Base-by-base conservation (phyloP, 2,797 vertebrate species). In the Tapera naevia region DNA sequence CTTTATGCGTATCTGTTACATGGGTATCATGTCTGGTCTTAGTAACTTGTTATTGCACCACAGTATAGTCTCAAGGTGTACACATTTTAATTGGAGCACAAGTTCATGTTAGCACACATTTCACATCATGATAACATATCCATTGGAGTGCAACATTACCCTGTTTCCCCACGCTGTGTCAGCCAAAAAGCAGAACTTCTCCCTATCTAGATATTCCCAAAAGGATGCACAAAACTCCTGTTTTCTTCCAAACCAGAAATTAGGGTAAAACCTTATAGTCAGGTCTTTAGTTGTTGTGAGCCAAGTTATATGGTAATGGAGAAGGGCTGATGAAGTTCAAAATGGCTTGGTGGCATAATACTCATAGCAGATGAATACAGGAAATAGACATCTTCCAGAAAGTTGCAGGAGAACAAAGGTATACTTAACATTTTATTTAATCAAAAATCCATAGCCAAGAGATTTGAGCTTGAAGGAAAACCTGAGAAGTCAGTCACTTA, bases 281-380 rank as follows among this genome's bases (percentile, higher is more conserved):
- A 72, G 15, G 9, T 81, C 82, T 80, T 25, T 86, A 83, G 80
- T 66, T 43, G 25, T 94, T 3, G 0, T 58, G 53, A 94, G 66
- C 62, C 90, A 92, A 88, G 33, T 78, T 64, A 87, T 89, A 92
- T 66, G 76, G 62, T 79, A 81, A 91, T 35, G 27, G n/a, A 79
- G n/a, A 53, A 92, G 79, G 23, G 57, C 65, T 95, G 91, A 82
- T 76, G 81, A 91, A 93, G 72, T 89, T 95, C 69, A 91, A 88
- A 89, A 92, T 86, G 73, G 30, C 58, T 92, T 70, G 39, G 54
- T 88, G 53, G 70, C 35, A 81, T 89, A 86, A 78, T 89, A 79
- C 80, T 87, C 61, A 58, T 56, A 76, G 62, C 62, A 86, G 56
- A 78, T 83, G 51, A 97, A 66, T 62, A 72, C 43, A 81, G 54